Conservation (phyloP, 2,888 invertebrate genomes). For the Apamea monoglypha region DNA sequence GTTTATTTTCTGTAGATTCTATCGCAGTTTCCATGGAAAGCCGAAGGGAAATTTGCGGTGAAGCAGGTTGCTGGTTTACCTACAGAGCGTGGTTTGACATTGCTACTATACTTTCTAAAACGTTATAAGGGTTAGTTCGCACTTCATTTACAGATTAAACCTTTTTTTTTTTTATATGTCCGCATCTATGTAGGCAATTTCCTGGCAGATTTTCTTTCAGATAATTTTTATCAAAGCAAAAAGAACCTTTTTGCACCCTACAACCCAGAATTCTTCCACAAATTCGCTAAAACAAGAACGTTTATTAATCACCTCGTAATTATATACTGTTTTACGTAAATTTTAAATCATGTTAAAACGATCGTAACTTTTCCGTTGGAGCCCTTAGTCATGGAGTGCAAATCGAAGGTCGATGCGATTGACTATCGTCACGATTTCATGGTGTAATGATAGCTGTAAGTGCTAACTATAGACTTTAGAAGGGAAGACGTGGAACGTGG, state of each 20-base stretch:
- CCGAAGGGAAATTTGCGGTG: conserved; percentile 58
- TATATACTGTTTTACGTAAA: conserved; percentile 10
- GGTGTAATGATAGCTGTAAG: conserved; percentile 56
- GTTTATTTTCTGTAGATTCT: conserved; percentile 61
- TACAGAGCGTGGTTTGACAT: conserved; percentile 50
- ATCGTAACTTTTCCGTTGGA: conserved; percentile 31
- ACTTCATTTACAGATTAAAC: not conserved
- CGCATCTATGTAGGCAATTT: not conserved
- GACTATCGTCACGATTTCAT: conserved; percentile 62
- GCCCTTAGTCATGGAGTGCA: conserved; percentile 52
- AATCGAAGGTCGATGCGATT: conserved; percentile 59
- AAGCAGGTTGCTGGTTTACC: conserved; percentile 43
- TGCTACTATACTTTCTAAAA: conserved; percentile 53
- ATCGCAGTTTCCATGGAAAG: conserved; percentile 67
- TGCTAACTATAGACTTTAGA: conserved; percentile 55
- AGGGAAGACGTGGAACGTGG: conserved; percentile 39
- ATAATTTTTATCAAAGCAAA: not conserved
- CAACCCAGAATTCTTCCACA: not conserved
- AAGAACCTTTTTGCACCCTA: not conserved
- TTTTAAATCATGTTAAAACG: conserved; percentile 12
- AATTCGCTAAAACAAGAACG: conserved; percentile 1
- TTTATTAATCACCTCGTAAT: not conserved
- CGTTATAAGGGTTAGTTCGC: not conserved
- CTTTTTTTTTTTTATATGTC: not conserved
- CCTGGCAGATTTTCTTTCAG: not conserved